Percentiles rank a stretch among this genome's conserved stretches.
These are phyloP conservation scores for Eupithecia tripunctaria DNA, from an alignment of 2,888 invertebrate species.

Conservation along the genomic window DNA sequence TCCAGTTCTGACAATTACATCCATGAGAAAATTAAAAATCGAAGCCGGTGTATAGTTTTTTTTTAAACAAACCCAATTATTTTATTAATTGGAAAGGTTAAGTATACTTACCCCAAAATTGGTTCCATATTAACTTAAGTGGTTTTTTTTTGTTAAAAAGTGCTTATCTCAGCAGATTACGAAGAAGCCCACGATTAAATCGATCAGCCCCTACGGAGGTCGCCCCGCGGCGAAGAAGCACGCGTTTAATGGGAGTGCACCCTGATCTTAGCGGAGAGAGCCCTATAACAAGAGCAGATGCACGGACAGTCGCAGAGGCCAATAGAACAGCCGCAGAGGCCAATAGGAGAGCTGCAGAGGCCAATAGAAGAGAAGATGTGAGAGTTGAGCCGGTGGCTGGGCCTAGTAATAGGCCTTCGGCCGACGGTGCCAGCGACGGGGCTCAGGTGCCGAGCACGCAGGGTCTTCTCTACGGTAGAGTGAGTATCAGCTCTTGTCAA, in stretches of 20 bases:
- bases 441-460: neutral
- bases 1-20: too few species aligned
- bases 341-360: neutral
- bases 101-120: too few species aligned
- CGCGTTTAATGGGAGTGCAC: neutral
- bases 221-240: conserved; percentile 8
- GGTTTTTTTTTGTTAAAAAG: too few species aligned
- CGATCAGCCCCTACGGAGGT: neutral
- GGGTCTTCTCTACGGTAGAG: conserved; percentile 43
- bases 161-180: conserved; percentile 6
- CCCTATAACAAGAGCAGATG: neutral
- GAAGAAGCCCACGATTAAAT: conserved; percentile 26
- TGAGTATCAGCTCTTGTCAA: too few species aligned
- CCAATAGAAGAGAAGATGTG: neutral
- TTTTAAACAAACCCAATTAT: too few species aligned
- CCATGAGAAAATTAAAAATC: too few species aligned
- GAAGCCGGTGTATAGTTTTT: too few species aligned
- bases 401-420: conserved; percentile 22
- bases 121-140: too few species aligned
- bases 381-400: conserved; percentile 24
- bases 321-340: neutral
- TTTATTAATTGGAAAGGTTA: too few species aligned
- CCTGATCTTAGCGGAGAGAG: neutral
- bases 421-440: conserved; percentile 17
- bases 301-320: neutral